Evolutionary conservation across 2,888 invertebrate species (phyloP).

Genomic region (Drosophila quinaria): DNA sequence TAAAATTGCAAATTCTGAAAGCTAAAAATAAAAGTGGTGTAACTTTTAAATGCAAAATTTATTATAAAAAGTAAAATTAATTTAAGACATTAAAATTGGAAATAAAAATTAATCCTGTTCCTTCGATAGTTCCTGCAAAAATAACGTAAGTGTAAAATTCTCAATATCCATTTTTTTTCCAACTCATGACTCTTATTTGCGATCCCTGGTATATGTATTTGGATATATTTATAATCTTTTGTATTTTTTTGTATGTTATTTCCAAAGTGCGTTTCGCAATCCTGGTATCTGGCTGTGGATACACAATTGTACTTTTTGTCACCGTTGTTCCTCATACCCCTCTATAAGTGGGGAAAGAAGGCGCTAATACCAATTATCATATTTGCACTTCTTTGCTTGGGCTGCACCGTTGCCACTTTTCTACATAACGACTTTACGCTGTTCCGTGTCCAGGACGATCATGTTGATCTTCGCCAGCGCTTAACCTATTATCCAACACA

Average conservation of each 20-base stretch:
- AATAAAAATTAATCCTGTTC: no score
- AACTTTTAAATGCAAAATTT: no score
- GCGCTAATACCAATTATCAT: slow-evolving; percentile 79
- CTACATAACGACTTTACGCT: slow-evolving; percentile 82
- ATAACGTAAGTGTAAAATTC: no score
- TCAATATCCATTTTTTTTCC: no score
- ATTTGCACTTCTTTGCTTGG: slow-evolving; percentile 80
- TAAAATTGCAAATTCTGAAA: no score
- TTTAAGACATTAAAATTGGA: no score
- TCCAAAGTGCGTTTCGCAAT: slow-evolving; percentile 86
- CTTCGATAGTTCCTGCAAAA: no score
- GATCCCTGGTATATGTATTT: neutral
- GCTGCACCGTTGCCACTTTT: slow-evolving; percentile 84
- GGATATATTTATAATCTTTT: neutral
- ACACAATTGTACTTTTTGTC: slow-evolving; percentile 87
- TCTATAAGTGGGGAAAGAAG: slow-evolving; percentile 86
- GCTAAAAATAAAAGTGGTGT: no score
- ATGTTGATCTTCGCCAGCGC: slow-evolving; percentile 82
- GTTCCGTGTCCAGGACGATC: slow-evolving; percentile 82
- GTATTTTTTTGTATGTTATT: neutral
- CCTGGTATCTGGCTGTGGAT: slow-evolving; percentile 88
- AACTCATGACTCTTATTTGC: no score
- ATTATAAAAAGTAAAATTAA: no score
- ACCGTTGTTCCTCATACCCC: slow-evolving; percentile 87
- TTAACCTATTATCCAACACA: slow-evolving; percentile 85